A percentile compares a stretch with the other conserved stretches of the same genome.
These are phyloP conservation scores for Nemurella pictetii DNA, from an alignment of 2,888 invertebrate species.

Conservation along the genomic window DNA sequence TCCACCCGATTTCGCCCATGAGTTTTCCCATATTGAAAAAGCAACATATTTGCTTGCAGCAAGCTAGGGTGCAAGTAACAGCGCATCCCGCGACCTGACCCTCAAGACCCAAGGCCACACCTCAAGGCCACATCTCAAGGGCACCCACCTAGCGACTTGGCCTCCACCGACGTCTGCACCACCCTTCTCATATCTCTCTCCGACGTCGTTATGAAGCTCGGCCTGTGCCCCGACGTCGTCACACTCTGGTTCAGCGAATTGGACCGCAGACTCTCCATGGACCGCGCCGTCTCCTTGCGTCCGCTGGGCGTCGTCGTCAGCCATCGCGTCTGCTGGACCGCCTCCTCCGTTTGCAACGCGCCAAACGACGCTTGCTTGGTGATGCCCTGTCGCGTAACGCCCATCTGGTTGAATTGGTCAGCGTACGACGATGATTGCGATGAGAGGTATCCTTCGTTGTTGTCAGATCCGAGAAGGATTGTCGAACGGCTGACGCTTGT, in stretches of 20 bases:
- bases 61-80: too few relatives aligned
- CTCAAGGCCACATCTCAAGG: neutral
- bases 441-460: neutral
- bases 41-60: too few relatives aligned
- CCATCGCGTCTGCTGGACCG: conserved; percentile 38
- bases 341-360: conserved; percentile 19
- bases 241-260: conserved; percentile 7
- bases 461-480: neutral
- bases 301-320: conserved; percentile 33
- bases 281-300: conserved; percentile 47
- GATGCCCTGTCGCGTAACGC: neutral
- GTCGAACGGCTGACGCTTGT: neutral
- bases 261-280: conserved; percentile 72
- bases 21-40: too few relatives aligned
- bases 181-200: conserved; percentile 65
- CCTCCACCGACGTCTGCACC: conserved; percentile 55
- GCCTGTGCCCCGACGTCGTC: conserved; percentile 52
- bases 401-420: neutral
- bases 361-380: conserved; percentile 4
- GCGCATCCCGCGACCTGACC: too few relatives aligned
- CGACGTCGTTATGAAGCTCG: conserved; percentile 67
- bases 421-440: neutral
- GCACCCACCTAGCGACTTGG: conserved; percentile 45
- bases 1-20: too few relatives aligned
- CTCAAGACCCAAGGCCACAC: too few relatives aligned